phyloP scores from a whole-genome alignment of 2,113 vertebrate species.

The Perca schrenkii region DNA sequence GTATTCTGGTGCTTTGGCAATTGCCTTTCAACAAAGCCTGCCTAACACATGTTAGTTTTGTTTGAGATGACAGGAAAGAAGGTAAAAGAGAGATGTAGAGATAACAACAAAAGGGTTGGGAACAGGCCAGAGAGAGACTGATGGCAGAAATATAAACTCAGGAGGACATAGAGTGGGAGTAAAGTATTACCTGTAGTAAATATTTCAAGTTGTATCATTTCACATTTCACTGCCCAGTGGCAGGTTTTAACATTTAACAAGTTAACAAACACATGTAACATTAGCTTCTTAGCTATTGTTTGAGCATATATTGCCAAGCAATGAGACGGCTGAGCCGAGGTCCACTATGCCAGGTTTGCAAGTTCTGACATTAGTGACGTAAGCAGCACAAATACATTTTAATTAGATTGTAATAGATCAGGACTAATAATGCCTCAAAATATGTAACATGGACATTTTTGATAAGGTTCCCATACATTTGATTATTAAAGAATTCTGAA shows the following conservation, averaged over 20 bases:
- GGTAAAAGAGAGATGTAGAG: conserved; percentile 17
- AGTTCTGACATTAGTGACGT: background rate
- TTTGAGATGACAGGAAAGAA: conserved; percentile 53
- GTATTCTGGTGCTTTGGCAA: conserved; percentile 60
- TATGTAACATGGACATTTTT: background rate
- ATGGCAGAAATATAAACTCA: conserved; percentile 32
- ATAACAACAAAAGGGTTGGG: conserved; percentile 36
- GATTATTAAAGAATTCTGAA: background rate
- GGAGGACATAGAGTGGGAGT: conserved; percentile 10
- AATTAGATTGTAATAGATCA: background rate
- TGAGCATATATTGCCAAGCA: background rate
- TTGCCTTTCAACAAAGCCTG: conserved; percentile 43
- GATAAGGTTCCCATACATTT: background rate
- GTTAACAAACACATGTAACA: background rate
- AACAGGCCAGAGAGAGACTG: conserved; percentile 26
- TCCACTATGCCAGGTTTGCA: background rate
- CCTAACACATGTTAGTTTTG: conserved; percentile 58
- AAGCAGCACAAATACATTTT: background rate
- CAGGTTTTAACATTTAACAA: background rate
- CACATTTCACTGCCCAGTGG: background rate
- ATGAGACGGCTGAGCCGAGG: background rate
- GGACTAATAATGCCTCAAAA: background rate
- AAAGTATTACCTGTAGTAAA: background rate
- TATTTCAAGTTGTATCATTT: conserved; percentile 19
- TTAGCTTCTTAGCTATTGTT: background rate